Conservation (phyloP, 2,113 vertebrate species). For the Ceratotherium simum region DNA sequence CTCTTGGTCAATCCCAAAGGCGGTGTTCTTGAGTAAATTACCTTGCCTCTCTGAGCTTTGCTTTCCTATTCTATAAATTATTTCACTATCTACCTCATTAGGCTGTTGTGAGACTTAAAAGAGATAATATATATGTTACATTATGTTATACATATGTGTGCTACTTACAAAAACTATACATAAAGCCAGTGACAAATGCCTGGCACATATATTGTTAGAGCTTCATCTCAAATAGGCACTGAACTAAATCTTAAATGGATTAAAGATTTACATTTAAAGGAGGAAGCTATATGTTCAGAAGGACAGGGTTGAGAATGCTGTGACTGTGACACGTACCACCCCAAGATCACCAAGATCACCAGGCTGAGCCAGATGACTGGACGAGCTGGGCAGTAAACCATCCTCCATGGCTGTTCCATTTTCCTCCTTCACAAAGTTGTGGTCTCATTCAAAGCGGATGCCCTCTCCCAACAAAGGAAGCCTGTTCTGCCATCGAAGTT, state of each 20-base stretch:
- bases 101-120: background rate
- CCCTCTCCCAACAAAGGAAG: background rate
- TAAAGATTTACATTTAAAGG: background rate
- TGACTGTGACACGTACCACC: background rate
- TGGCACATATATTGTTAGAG: background rate
- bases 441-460: background rate
- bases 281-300: background rate
- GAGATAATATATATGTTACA: background rate
- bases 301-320: background rate
- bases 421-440: background rate
- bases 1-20: background rate
- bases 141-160: background rate
- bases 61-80: background rate
- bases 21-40: background rate
- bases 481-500: background rate
- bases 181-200: background rate
- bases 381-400: background rate
- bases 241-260: slow-evolving; percentile 17
- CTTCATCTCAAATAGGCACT: background rate
- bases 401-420: too few species aligned
- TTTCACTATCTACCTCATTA: background rate
- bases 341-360: too few species aligned
- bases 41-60: background rate
- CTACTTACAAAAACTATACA: background rate
- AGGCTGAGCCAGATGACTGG: background rate